phyloP scores from a whole-genome alignment of 1,140 invertebrate species.

The Gryon sp. region DNA sequence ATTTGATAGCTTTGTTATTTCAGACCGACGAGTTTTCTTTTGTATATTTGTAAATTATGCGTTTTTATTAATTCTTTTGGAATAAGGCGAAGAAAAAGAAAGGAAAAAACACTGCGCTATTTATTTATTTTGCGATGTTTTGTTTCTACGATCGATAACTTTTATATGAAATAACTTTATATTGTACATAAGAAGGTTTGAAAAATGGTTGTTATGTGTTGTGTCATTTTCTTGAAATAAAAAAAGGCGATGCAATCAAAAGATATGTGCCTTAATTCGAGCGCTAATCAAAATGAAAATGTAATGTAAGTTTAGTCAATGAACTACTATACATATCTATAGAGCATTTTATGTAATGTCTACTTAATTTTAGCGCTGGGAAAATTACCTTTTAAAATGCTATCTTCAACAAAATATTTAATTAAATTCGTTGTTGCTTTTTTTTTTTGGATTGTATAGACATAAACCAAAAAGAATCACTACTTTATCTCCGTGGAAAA shows the following conservation, averaged over 20 bases:
- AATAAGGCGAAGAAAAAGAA: no score
- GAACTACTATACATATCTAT: neutral
- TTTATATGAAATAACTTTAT: neutral
- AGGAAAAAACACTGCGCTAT: no score
- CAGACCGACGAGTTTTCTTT: neutral
- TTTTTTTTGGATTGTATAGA: no score
- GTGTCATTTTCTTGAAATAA: neutral
- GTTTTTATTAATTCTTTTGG: slow-evolving; percentile 9
- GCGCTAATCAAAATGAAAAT: slow-evolving; percentile 29
- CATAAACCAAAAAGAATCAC: no score
- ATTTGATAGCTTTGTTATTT: no score
- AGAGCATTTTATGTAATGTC: neutral
- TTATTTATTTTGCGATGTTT: slow-evolving; percentile 30
- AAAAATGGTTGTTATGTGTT: neutral
- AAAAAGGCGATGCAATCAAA: slow-evolving; percentile 4
- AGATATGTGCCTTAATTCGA: slow-evolving; percentile 39
- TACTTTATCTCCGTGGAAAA: no score
- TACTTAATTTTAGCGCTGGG: no score
- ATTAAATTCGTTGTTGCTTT: no score
- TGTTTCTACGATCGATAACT: neutral
- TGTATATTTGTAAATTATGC: slow-evolving; percentile 11
- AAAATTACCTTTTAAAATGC: no score
- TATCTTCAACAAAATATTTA: no score
- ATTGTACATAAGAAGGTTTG: slow-evolving; percentile 5
- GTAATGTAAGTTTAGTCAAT: neutral